Evolutionary conservation across 2,888 invertebrate genomes (phyloP), one percentile per base, ranked within the genome.

Genomic region (Cephus sareptanus): DNA sequence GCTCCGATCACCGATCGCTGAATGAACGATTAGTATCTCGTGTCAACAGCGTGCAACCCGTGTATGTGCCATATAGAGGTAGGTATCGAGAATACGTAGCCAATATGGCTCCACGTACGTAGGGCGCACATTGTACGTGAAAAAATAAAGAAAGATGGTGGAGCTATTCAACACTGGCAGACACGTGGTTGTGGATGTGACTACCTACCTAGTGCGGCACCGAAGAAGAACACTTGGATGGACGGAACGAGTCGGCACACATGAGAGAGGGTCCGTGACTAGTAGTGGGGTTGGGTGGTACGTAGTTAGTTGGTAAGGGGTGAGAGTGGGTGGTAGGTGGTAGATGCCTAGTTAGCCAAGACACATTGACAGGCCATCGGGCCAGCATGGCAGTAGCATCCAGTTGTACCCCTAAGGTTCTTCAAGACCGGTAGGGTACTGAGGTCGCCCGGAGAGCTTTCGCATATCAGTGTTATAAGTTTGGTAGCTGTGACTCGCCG

Each of bases 1-100:
- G 81, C 85, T 83, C 81, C 84, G 86, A 88, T 88, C 87, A 85
- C 79, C 85, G 86, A 87, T 87, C 88, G 85, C 86, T 86, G 87
- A 89, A 87, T 88, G 89, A 89, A 83, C 90, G 89, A 91, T 90
- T 91, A 89, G 89, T 91, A 90, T 91, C 89, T 85, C 87, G 86
- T 90, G 89, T 89, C 90, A 77, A 56, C 79, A 74, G 37, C 76
- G 76, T 71, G 79, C 76, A 76, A 79, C 79, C 73, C 79, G 35
- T 79, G 75, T 76, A 74, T 56, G 56, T 56, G 23, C 23, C 23
- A 23, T 9, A 56, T 9, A 56, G 56, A 56, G 56, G 6, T 23
- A 15, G 15, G 56, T 56, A 56, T 56, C 56, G 56, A 23, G 56
- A 56, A 56, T 56, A 56, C 56, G 56, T 23, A 56, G 56, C 23